Base-by-base conservation (phyloP, 2,888 invertebrate species). In the Xanthorhoe spadicearia region DNA sequence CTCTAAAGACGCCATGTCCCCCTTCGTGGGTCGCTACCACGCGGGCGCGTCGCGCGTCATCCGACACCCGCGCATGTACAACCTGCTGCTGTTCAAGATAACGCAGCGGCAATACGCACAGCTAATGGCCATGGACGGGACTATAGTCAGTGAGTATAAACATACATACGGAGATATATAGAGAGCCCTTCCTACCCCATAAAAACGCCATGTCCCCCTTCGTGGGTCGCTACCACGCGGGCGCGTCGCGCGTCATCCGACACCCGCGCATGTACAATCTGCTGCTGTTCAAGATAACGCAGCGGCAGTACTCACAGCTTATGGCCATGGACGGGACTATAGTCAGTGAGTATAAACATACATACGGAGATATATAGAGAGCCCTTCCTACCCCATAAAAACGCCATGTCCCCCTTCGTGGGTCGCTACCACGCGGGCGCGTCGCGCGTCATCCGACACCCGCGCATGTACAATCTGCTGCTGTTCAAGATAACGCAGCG, bases 311-410 rank as follows among this genome's bases (percentile, higher is more conserved):
- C 66, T 51, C 64, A 7, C 61, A 57, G 1, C 63, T 85, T 6
- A 68, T 83, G 51, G 81, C 81, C 1, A 76, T 81, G 68, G 85
- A 88, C 56, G 86, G 84, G 6, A 79, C 80, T 4, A 69, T 74
- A 5, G 43, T 86, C 0, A 77, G 88, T 86, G n/a, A 72, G 79
- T 77, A 50, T n/a, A n/a, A n/a, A n/a, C n/a, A n/a, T n/a, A n/a
- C n/a, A n/a, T n/a, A n/a, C n/a, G n/a, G n/a, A 90, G 90, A 76
- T 90, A 7, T 90, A 89, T 75, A 90, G 90, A 23, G 89, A 88
- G 69, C 90, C 90, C 2, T 83, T 70, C 23, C 23, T 23, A 4
- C 23, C 23, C 4, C 23, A 1, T 1, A 82, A 78, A 43, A 81
- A 83, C 0, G 55, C 66, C 8, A 73, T 85, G 78, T 0, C 5